Conservation (phyloP, 2,113 vertebrate genomes). For the Bos taurus region ARS-UCD2.0 NC_037345.1:63772001-63772500, state of each 20-base stretch:
- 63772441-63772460: too few relatives aligned
- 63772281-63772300: too few relatives aligned
- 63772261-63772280: not conserved
- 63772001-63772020: not conserved
- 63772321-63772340: too few relatives aligned
- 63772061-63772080: not conserved
- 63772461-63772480: too few relatives aligned
- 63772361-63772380: too few relatives aligned
- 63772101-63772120: not conserved
- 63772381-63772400: too few relatives aligned
- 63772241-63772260: not conserved
- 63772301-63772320: not conserved
- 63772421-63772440: too few relatives aligned
- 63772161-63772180: not conserved
- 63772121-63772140: not conserved
- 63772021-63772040: not conserved
- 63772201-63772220: not conserved
- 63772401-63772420: too few relatives aligned
- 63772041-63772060: not conserved
- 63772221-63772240: not conserved
- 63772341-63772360: too few relatives aligned
- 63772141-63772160: not conserved
- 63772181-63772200: not conserved
- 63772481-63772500: too few relatives aligned
- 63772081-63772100: not conserved